phyloP scores from a whole-genome alignment of 2,888 invertebrate species.

The Aricia artaxerxes region DNA sequence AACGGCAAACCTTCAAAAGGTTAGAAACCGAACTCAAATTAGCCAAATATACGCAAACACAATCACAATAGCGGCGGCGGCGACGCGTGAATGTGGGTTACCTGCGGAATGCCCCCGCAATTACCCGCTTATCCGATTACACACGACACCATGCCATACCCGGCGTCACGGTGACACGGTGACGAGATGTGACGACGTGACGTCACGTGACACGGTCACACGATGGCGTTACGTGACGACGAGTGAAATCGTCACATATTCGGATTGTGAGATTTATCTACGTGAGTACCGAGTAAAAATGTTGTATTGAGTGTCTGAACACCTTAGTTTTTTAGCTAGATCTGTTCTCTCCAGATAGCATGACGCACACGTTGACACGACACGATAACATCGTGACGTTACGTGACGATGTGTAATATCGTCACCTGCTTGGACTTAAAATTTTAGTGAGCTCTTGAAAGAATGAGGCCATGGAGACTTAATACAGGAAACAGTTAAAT shows the following conservation, averaged over 20 bases:
- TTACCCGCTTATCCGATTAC: conserved; percentile 78
- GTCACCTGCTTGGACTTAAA: background rate
- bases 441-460: too few relatives aligned
- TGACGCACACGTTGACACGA: too few relatives aligned
- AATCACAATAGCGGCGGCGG: conserved; percentile 35
- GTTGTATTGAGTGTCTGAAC: too few relatives aligned
- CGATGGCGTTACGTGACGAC: background rate
- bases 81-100: conserved; percentile 69
- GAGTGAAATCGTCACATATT: background rate
- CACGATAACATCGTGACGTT: background rate
- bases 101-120: conserved; percentile 77
- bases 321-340: too few relatives aligned
- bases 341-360: too few relatives aligned
- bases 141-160: conserved; percentile 58
- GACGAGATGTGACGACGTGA: conserved; percentile 42
- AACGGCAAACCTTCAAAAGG: conserved; percentile 1
- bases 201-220: too few relatives aligned
- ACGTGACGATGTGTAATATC: background rate
- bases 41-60: conserved; percentile 8
- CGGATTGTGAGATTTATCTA: too few relatives aligned
- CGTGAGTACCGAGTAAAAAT: too few relatives aligned
- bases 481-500: too few relatives aligned
- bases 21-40: conserved; percentile 40
- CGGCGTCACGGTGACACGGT: conserved; percentile 55
- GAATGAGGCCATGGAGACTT: too few relatives aligned